Evolutionary conservation across 2,113 vertebrate species (phyloP), one percentile per base, ranked within the genome.

Genomic region (Pachyramphus minor): DNA sequence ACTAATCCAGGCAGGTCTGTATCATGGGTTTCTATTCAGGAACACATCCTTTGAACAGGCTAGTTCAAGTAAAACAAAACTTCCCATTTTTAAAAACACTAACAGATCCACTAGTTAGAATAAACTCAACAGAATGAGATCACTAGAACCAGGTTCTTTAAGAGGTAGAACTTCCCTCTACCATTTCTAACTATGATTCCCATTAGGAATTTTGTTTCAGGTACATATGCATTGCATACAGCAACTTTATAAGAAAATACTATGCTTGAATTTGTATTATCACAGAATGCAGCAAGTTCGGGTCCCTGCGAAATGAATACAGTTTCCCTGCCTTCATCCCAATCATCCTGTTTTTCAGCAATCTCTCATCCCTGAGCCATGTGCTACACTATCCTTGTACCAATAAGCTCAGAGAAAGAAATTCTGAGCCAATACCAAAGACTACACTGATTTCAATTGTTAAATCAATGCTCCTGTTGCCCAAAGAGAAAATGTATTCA

Each of bases 201-300:
- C 30, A 45, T 22, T 14, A 87, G 19, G 30, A 62, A 12, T 42
- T 14, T 30, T 2, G 5, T 56, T 60, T 79, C 44, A 83, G 24
- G 13, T 78, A 50, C 6, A n/a, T 1, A 2, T 0, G 0, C 2
- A 9, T 11, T 47, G 30, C 2, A 59, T 6, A 14, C 5, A 68
- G 12, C 2, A 52, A 17, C 2, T 68, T 79, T 22, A 42, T 35
- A 75, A 82, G 31, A 19, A 55, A 45, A 72, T 50, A 23, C 11
- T 14, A 4, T 42, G 13, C 11, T 82, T 75, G 14, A 74, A 50
- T 11, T 17, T 63, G 8, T 53, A 14, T 74, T 64, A 33, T 9
- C 5, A 21, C 6, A 76, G 25, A 68, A 75, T 4, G 41, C 1
- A 25, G 13, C 3, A 58, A 67, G 5, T 21, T 35, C 50, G 7